A percentile compares a stretch with the other conserved stretches of the same genome.
These are phyloP conservation scores for Rhopalosiphum nymphaeae DNA, from an alignment of 2,888 invertebrate species.

Conservation along the genomic window DNA sequence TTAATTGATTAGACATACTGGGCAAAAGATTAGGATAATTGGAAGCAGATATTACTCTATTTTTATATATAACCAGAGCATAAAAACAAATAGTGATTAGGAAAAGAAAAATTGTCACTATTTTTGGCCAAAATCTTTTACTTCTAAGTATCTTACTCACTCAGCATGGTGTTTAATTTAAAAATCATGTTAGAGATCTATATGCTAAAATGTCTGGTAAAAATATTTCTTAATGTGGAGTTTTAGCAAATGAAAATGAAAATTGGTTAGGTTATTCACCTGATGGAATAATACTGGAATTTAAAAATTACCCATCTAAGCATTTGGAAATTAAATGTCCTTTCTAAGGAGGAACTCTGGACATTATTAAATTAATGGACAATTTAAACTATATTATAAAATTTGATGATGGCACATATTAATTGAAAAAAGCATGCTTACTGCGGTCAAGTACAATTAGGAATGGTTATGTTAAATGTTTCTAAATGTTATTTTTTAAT, in stretches of 20 bases:
- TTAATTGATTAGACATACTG: neutral
- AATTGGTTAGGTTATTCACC: slow-evolving; percentile 24
- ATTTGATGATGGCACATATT: neutral
- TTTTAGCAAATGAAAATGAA: neutral
- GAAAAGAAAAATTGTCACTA: neutral
- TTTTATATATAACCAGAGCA: neutral
- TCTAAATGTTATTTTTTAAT: neutral
- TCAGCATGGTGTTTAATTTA: neutral
- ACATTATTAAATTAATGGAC: neutral
- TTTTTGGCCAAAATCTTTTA: slow-evolving; percentile 32
- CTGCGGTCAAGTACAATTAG: neutral
- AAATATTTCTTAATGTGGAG: neutral
- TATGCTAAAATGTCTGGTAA: neutral
- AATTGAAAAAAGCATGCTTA: slow-evolving; percentile 14
- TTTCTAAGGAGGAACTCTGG: neutral
- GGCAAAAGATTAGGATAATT: neutral
- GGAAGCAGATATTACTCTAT: slow-evolving; percentile 19
- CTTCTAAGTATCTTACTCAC: neutral
- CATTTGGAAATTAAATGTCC: slow-evolving; percentile 9
- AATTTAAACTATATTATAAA: neutral
- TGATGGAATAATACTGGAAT: neutral
- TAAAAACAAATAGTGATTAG: neutral
- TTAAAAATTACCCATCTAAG: neutral
- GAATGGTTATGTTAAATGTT: slow-evolving; percentile 30
- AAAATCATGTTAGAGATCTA: neutral